A percentile compares a stretch with the other conserved stretches of the same genome.
Conservation (phyloP, 2,113 vertebrate species). For the Cyprinus carpio region DNA sequence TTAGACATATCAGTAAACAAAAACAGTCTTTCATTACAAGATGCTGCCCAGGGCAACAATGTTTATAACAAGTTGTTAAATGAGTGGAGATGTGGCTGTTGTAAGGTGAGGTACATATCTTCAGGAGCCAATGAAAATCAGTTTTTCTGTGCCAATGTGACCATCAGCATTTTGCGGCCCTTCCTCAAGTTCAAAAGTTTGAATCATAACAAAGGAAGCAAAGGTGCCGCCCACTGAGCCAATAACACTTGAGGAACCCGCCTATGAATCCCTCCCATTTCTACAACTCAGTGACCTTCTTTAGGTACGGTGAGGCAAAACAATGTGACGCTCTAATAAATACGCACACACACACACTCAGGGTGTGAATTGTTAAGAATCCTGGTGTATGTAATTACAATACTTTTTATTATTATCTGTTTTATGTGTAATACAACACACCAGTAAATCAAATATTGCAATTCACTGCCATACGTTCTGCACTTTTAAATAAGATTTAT, state of each 20-base stretch:
- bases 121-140: slow-evolving; percentile 29
- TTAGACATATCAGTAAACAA: not conserved
- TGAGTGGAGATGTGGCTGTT: not conserved
- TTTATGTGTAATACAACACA: not conserved
- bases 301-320: slow-evolving; percentile 5
- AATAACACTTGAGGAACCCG: slow-evolving; percentile 56
- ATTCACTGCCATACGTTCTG: not conserved
- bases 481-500: not conserved
- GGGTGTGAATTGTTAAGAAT: not conserved
- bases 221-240: slow-evolving; percentile 59
- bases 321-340: slow-evolving; percentile 6
- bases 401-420: not conserved
- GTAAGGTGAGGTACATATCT: not conserved
- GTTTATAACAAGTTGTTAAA: not conserved
- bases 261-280: slow-evolving; percentile 10
- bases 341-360: not conserved
- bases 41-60: not conserved
- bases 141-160: not conserved
- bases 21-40: not conserved
- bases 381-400: not conserved
- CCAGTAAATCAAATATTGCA: not conserved
- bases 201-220: slow-evolving; percentile 68
- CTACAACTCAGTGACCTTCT: slow-evolving; percentile 26
- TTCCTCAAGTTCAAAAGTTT: slow-evolving; percentile 64
- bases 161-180: not conserved